Percentiles rank a stretch among this genome's conserved stretches.
Evolutionary conservation across 2,113 vertebrate species (phyloP).

Genomic region (Rhegmatorhina hoffmannsi): DNA sequence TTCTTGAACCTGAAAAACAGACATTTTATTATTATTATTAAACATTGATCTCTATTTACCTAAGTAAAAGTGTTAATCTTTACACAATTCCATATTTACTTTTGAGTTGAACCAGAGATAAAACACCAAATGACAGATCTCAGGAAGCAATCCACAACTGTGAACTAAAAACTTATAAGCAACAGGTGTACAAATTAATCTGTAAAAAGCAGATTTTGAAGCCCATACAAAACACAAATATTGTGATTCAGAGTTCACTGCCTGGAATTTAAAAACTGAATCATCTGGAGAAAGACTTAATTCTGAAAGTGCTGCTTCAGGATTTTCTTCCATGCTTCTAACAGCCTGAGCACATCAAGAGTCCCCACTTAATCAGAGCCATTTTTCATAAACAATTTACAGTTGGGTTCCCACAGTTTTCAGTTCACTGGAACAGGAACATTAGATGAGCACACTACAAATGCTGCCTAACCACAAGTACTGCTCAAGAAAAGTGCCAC

Average conservation of each 20-base stretch:
- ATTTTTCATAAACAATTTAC: not conserved
- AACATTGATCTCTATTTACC: not conserved
- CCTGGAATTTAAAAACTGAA: not conserved
- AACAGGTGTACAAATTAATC: not conserved
- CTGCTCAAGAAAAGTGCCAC: not conserved
- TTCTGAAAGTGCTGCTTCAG: not conserved
- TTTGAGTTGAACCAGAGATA: not conserved
- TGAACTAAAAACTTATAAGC: not conserved
- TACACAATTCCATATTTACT: not conserved
- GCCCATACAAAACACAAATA: not conserved
- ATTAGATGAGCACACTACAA: not conserved
- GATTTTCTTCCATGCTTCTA: not conserved
- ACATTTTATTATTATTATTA: not conserved
- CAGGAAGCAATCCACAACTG: not conserved
- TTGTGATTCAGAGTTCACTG: not conserved
- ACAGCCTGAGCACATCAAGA: not conserved
- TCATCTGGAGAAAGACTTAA: not conserved
- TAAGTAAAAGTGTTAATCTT: not conserved
- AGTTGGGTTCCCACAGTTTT: not conserved
- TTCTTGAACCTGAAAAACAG: constrained; percentile 84
- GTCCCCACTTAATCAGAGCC: not conserved
- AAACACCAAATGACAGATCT: not conserved
- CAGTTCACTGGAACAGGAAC: not conserved
- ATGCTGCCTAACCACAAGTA: fast-evolving
- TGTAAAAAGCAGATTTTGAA: not conserved